Percentiles rank a stretch among this genome's conserved stretches.
Evolutionary conservation across 2,797 vertebrate genomes (phyloP).

Genomic region (Rhodeus uyekii): DNA sequence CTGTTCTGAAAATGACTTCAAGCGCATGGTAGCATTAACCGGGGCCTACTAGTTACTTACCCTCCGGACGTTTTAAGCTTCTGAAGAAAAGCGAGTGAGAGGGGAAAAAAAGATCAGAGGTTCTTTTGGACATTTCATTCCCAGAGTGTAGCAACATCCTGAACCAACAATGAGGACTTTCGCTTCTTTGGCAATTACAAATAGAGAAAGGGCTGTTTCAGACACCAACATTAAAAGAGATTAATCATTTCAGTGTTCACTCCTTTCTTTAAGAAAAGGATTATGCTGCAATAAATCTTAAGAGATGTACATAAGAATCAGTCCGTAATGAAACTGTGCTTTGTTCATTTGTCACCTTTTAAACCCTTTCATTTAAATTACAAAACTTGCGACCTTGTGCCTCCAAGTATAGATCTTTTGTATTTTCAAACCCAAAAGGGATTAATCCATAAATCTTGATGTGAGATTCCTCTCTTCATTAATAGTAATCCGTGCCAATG

Average conservation of each 20-base stretch:
- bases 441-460: constrained; percentile 87
- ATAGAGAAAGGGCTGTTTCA: constrained; percentile 95
- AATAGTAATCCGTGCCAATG: constrained; percentile 68
- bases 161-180: constrained; percentile 82
- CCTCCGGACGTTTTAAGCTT: constrained; percentile 80
- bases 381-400: constrained; percentile 86
- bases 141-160: constrained; percentile 86
- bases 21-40: constrained; percentile 82
- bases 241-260: constrained; percentile 91
- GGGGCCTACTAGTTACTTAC: constrained; percentile 82
- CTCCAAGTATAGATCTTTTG: constrained; percentile 83
- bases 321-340: constrained; percentile 89
- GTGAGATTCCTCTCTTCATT: constrained; percentile 77
- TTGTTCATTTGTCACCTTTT: constrained; percentile 91
- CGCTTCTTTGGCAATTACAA: constrained; percentile 95
- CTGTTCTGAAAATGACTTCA: constrained; percentile 77
- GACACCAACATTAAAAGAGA: constrained; percentile 97
- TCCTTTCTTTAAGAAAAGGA: constrained; percentile 90
- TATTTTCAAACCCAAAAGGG: constrained; percentile 80
- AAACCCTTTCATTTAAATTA: constrained; percentile 88
- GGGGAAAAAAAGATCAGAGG: constrained; percentile 85
- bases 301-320: constrained; percentile 96
- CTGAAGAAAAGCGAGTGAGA: constrained; percentile 26
- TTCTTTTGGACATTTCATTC: constrained; percentile 87
- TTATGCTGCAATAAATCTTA: constrained; percentile 97